Evolutionary conservation across 2,113 vertebrate species (phyloP).

Genomic region (Equus quagga): DNA sequence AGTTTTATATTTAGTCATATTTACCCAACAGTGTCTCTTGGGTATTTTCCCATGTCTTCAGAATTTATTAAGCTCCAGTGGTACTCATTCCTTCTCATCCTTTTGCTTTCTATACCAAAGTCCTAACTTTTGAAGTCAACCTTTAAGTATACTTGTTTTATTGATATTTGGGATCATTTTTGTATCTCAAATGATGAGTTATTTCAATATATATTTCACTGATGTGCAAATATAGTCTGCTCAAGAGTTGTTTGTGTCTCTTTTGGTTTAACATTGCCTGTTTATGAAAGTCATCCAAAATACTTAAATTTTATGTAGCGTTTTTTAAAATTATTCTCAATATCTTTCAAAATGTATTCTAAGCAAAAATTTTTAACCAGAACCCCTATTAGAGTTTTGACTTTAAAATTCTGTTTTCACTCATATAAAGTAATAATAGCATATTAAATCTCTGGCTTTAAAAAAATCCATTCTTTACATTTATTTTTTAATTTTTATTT

Average conservation of each 20-base stretch:
- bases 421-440: background rate
- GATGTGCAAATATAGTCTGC: background rate
- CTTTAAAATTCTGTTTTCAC: background rate
- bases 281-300: background rate
- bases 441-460: background rate
- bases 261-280: constrained; percentile 15
- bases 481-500: background rate
- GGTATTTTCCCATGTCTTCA: background rate
- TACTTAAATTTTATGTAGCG: background rate
- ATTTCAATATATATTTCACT: background rate
- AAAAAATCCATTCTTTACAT: background rate
- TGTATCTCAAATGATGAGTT: background rate
- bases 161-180: background rate
- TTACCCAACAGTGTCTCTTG: background rate
- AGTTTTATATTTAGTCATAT: background rate
- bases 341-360: constrained; percentile 1
- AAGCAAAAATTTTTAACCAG: background rate
- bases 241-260: background rate
- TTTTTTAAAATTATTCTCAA: background rate
- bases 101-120: background rate
- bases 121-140: background rate
- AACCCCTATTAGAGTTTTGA: background rate
- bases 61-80: background rate
- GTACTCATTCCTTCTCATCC: background rate
- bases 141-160: background rate